Evolutionary conservation across 1,140 invertebrate genomes (phyloP).

Genomic region (Micrasema minimum): DNA sequence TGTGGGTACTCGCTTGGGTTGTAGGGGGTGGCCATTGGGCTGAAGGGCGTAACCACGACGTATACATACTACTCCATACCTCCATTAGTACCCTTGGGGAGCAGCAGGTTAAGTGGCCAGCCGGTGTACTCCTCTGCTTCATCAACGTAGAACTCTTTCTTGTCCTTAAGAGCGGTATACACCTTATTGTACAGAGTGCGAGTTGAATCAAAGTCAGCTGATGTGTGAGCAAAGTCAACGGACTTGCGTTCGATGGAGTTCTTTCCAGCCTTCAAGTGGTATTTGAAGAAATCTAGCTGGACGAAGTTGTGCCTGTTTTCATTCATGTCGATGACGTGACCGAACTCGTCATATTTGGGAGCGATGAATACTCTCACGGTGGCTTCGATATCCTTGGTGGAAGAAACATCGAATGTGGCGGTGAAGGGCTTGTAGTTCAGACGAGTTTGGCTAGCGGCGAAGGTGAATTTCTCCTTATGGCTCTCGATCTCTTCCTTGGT

Average conservation of each 20-base stretch:
- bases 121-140: constrained; percentile 66
- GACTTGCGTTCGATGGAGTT: constrained; percentile 69
- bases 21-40: constrained; percentile 55
- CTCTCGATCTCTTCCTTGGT: constrained; percentile 57
- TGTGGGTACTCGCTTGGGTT: constrained; percentile 74
- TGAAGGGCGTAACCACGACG: constrained; percentile 67
- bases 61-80: constrained; percentile 70
- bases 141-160: constrained; percentile 64
- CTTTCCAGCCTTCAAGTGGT: constrained; percentile 71
- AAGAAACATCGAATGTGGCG: constrained; percentile 52
- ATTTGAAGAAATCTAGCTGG: constrained; percentile 75
- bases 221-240: constrained; percentile 64
- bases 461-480: constrained; percentile 60
- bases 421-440: constrained; percentile 55
- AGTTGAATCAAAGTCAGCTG: constrained; percentile 66
- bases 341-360: constrained; percentile 62
- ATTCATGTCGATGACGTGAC: constrained; percentile 68
- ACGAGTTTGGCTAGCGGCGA: constrained; percentile 61
- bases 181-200: constrained; percentile 64
- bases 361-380: constrained; percentile 56
- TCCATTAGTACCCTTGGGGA: constrained; percentile 70
- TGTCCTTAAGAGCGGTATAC: constrained; percentile 60
- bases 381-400: constrained; percentile 40
- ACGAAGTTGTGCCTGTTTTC: constrained; percentile 72
- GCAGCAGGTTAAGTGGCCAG: constrained; percentile 69